Evolutionary conservation across 2,888 invertebrate species (phyloP), one percentile per base, ranked within the genome.

Genomic region (Drosophila heteroneura): DNA sequence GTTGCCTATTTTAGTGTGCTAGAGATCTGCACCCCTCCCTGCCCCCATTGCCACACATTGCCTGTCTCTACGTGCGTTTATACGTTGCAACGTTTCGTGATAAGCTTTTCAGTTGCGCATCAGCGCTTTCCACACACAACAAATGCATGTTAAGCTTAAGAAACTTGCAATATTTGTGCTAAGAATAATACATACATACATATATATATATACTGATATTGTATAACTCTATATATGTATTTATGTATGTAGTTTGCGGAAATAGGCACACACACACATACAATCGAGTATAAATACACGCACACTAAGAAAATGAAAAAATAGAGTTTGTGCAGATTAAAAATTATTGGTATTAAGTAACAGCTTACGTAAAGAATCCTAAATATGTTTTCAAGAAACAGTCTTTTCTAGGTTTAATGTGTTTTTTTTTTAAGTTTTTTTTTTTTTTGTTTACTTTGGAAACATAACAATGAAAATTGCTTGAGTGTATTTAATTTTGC

Each of bases 121-220:
- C 22, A 59, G 59, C 22, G 57, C 26, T 39, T 57, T 9, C 19
- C 66, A 57, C 44, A 56, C 72, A 47, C 37, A 53, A 49, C 22
- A 85, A 85, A 85, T 85, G 84, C 89, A 85, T 72, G 74, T 84
- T 51, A 79, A 82, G 82, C 82, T 79, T 81, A 67, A 66, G 58
- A 59, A 70, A 65, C 59, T 58, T 47, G 52, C 63, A 71, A 74
- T 79, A 72, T 74, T 70, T 85, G 88, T 88, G 85, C 82, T 82
- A 73, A 41, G 76, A 85, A 70, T 56, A 54, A 72, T 32, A 54
- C 14, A 39, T 51, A 22, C 44, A 59, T 47, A 47, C 33, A 39
- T 19, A 3, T 9, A 19, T 9, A 4, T 35, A 22, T 56, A 28
- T 65, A 54, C 52, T 19, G 51, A 47, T 52, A 58, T 28, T 44